A percentile compares a stretch with the other conserved stretches of the same genome.
phyloP scores from a whole-genome alignment of 2,113 vertebrate genomes.

The Oplegnathus fasciatus region DNA sequence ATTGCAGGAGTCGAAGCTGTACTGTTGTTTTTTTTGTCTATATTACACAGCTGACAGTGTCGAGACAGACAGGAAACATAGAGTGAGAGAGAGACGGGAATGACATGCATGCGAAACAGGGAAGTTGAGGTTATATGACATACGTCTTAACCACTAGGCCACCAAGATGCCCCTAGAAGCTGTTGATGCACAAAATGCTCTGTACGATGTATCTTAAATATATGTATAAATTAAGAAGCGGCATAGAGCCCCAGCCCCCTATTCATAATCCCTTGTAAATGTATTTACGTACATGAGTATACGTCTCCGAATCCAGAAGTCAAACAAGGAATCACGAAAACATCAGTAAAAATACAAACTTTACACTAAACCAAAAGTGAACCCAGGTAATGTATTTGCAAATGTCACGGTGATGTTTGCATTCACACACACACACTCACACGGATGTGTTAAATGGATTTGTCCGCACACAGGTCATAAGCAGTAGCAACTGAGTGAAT shows the following conservation, averaged over 20 bases:
- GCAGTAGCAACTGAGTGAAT: constrained; percentile 8
- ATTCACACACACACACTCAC: background rate
- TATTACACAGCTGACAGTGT: background rate
- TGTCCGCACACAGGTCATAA: constrained; percentile 11
- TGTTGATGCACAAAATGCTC: background rate
- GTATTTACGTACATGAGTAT: too few relatives aligned
- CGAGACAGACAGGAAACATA: background rate
- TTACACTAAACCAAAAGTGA: background rate
- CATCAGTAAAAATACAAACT: background rate
- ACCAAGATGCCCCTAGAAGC: background rate
- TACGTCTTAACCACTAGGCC: background rate
- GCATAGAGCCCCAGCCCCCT: background rate
- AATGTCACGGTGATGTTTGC: background rate
- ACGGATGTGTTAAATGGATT: background rate
- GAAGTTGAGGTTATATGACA: too few relatives aligned
- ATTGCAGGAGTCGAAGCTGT: background rate
- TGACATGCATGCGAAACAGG: background rate
- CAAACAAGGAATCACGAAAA: background rate
- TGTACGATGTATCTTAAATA: background rate
- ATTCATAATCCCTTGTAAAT: background rate
- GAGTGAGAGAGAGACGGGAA: background rate
- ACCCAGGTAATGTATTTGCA: background rate
- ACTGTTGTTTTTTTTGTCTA: background rate
- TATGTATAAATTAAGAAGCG: background rate
- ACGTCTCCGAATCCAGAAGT: background rate